Percentiles rank a stretch among this genome's conserved stretches.
Evolutionary conservation across 2,888 invertebrate species (phyloP).

Genomic region (Venusia cambrica): DNA sequence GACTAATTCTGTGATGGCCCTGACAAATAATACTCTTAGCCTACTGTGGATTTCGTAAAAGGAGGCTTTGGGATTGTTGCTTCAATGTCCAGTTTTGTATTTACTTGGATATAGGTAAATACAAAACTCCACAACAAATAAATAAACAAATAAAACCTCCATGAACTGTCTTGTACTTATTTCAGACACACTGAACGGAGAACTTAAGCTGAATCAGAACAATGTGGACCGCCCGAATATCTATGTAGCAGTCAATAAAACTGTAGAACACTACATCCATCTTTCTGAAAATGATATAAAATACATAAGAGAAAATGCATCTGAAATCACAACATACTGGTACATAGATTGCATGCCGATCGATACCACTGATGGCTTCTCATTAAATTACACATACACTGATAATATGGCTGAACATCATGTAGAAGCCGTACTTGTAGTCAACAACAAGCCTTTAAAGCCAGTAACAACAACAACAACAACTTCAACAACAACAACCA

Average conservation of each 20-base stretch:
- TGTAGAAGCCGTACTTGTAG: conserved; percentile 86
- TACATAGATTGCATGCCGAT: conserved; percentile 88
- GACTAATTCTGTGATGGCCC: too few species aligned
- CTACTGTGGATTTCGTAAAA: too few species aligned
- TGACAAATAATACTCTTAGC: too few species aligned
- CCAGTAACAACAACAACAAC: conserved; percentile 73
- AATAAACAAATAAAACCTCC: too few species aligned
- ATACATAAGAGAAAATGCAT: conserved; percentile 75
- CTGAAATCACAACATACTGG: conserved; percentile 85
- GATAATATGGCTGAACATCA: conserved; percentile 81
- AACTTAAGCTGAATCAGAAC: conserved; percentile 83
- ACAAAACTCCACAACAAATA: too few species aligned
- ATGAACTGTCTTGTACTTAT: too few species aligned
- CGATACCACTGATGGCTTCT: conserved; percentile 82
- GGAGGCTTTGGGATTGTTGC: too few species aligned
- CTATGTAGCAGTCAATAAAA: conserved; percentile 83
- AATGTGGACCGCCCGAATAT: conserved; percentile 74
- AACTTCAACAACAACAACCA: conserved; percentile 64
- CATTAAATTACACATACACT: conserved; percentile 83
- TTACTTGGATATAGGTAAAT: too few species aligned
- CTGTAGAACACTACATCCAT: conserved; percentile 80
- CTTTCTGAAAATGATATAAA: conserved; percentile 82
- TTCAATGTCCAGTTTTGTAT: too few species aligned
- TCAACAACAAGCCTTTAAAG: conserved; percentile 83
- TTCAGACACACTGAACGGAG: conserved; percentile 85